Conservation (phyloP, 2,888 invertebrate species). For the Molanna angustata region DNA sequence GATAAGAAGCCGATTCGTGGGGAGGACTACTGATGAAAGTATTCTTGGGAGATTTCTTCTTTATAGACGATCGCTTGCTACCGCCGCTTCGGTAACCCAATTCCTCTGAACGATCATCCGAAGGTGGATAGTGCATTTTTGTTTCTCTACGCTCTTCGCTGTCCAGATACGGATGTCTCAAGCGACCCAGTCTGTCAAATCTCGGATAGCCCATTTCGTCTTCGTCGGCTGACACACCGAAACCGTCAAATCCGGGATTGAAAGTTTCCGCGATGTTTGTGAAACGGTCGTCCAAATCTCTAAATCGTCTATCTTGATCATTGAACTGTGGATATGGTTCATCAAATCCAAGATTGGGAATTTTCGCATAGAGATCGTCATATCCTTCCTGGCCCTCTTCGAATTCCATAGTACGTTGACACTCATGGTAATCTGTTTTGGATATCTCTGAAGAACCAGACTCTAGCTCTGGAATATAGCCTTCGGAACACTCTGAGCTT, state of each 20-base stretch:
- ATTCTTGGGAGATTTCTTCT: constrained; percentile 41
- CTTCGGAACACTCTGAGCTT: constrained; percentile 66
- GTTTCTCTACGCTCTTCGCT: constrained; percentile 44
- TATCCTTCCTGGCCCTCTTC: constrained; percentile 55
- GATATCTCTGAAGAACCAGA: constrained; percentile 62
- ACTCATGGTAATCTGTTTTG: constrained; percentile 44
- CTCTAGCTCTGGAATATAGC: constrained; percentile 64
- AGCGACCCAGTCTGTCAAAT: constrained; percentile 58
- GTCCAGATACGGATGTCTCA: constrained; percentile 53
- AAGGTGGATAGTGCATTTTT: constrained; percentile 44
- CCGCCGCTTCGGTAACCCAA: constrained; percentile 49
- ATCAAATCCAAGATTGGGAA: constrained; percentile 30
- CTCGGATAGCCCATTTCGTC: constrained; percentile 66
- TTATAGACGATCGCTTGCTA: constrained; percentile 52
- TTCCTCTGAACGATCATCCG: constrained; percentile 44
- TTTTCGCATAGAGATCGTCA: constrained; percentile 43
- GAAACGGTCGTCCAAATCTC: constrained; percentile 46
- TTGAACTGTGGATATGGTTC: constrained; percentile 31
- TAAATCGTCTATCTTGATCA: constrained; percentile 24
- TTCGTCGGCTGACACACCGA: constrained; percentile 62
- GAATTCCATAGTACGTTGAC: constrained; percentile 37
- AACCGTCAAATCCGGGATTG: constrained; percentile 52
- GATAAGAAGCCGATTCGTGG: constrained; percentile 16
- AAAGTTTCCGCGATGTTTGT: constrained; percentile 38
- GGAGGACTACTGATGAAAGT: constrained; percentile 20